A percentile compares a stretch with the other conserved stretches of the same genome.
Evolutionary conservation across 1,140 invertebrate species (phyloP).

Genomic region (Campoletis sonorensis): DNA sequence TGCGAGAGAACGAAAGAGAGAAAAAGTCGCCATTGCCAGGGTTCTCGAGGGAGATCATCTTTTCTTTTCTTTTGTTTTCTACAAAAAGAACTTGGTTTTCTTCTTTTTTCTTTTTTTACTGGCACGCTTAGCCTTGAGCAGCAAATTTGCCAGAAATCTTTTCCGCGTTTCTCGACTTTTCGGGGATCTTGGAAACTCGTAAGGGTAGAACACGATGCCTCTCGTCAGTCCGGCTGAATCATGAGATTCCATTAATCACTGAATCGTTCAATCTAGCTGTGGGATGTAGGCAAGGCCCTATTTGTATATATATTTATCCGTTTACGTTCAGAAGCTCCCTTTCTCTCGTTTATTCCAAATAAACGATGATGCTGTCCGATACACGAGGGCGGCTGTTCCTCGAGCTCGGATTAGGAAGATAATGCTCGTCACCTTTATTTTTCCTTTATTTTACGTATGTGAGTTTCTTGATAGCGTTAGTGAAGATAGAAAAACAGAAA

Average conservation of each 20-base stretch:
- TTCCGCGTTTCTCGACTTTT: neutral
- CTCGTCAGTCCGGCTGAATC: conserved; percentile 6
- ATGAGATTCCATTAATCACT: conserved; percentile 11
- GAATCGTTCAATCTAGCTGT: neutral
- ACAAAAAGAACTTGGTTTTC: neutral
- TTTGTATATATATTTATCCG: neutral
- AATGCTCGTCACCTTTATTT: neutral
- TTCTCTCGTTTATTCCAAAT: neutral
- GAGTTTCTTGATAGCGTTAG: neutral
- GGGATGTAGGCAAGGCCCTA: neutral
- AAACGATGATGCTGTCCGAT: conserved; percentile 1
- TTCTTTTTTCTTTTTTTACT: neutral
- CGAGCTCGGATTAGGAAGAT: neutral
- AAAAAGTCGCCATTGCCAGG: neutral
- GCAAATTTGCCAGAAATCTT: neutral
- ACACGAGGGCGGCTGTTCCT: neutral
- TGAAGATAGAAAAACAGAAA: neutral
- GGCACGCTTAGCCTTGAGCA: neutral
- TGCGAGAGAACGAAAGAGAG: neutral
- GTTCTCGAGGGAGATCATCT: neutral
- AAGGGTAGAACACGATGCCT: neutral
- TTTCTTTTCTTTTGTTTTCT: neutral
- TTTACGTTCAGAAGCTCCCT: neutral
- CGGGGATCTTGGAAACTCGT: neutral
- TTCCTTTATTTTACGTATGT: neutral